A percentile compares a stretch with the other conserved stretches of the same genome.
Evolutionary conservation across 2,888 invertebrate genomes (phyloP).

Genomic region (Pheosia gnoma): DNA sequence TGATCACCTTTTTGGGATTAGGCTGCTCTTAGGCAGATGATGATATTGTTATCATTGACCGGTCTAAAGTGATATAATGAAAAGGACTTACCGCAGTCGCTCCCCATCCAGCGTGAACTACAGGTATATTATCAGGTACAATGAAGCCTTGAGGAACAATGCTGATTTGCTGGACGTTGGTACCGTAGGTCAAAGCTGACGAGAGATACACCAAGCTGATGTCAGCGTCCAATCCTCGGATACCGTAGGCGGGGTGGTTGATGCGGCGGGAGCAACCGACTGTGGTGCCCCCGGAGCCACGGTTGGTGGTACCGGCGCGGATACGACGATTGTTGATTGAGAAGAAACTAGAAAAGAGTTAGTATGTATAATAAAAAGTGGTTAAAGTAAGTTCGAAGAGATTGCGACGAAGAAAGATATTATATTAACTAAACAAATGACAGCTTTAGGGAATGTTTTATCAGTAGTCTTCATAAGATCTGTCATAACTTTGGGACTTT

Average conservation of each 20-base stretch:
- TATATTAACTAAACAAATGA: too few relatives aligned
- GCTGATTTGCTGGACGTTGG: conserved; percentile 18
- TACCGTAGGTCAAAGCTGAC: conserved; percentile 24
- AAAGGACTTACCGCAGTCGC: conserved; percentile 33
- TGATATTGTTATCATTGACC: too few relatives aligned
- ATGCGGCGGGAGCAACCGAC: conserved; percentile 18
- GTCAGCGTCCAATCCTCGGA: conserved; percentile 38
- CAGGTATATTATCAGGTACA: conserved; percentile 35
- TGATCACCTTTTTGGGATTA: too few relatives aligned
- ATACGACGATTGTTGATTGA: conserved; percentile 35
- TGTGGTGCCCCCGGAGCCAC: conserved; percentile 42
- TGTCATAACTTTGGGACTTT: too few relatives aligned
- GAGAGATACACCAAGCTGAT: conserved; percentile 40
- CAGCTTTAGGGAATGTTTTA: too few relatives aligned
- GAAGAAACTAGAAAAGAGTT: conserved; percentile 21
- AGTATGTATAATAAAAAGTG: background rate
- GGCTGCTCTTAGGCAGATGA: too few relatives aligned
- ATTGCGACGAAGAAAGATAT: too few relatives aligned
- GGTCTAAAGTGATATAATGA: too few relatives aligned
- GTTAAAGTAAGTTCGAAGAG: too few relatives aligned
- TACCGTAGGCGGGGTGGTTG: conserved; percentile 48
- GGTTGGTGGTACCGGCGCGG: conserved; percentile 44
- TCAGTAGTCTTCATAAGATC: too few relatives aligned
- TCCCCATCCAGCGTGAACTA: conserved; percentile 54
- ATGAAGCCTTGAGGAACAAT: conserved; percentile 26